Base-by-base conservation (phyloP, 1,140 invertebrate genomes). In the Neodiprion pinetum region DNA sequence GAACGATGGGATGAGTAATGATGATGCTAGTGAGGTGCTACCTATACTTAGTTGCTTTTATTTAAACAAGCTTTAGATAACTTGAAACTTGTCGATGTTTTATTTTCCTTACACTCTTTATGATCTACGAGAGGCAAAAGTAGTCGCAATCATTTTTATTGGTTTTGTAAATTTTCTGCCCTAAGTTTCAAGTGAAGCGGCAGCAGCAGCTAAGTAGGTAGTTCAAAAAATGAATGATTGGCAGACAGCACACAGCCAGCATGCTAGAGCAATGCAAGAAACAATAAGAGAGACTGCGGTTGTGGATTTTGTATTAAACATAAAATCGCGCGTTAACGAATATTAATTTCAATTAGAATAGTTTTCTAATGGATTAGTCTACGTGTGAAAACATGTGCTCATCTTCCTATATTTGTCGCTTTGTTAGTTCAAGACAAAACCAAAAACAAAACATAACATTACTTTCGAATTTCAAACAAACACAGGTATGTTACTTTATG, bases 221-320 rank as follows among this genome's bases (percentile, higher is more conserved):
- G 67, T 80, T 75, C 28, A 40, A 75, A 78, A 79, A 76, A 84
- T 79, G 75, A 80, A 82, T 78, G 81, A 84, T 79, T 83, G 76
- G 72, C 86, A 88, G 84, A 84, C 86, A 85, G 85, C 85, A 40
- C 28, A 40, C 28, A 87, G 84, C 83, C 84, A 88, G 77, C 87
- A 88, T 88, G 87, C 87, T 85, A 61, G 81, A 86, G 84, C 81
- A 76, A 87, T 85, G 83, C 85, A 87, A 83, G 79, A 86, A 83
- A 85, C 53, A 61, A 61, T 61, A 61, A 61, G 79, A 86, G 79
- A 80, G 81, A 76, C 74, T 72, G 12, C 70, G 17, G 12, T 69
- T 72, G 5, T 70, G n/a, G 48, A 72, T 68, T 17, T 7, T 66
- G 7, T 65, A 61, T 72, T 69, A 78, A 74, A 48, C 28, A 40